A percentile compares a stretch with the other conserved stretches of the same genome.
Conservation (phyloP, 2,797 vertebrate genomes). For the Premnoplex brunnescens region DNA sequence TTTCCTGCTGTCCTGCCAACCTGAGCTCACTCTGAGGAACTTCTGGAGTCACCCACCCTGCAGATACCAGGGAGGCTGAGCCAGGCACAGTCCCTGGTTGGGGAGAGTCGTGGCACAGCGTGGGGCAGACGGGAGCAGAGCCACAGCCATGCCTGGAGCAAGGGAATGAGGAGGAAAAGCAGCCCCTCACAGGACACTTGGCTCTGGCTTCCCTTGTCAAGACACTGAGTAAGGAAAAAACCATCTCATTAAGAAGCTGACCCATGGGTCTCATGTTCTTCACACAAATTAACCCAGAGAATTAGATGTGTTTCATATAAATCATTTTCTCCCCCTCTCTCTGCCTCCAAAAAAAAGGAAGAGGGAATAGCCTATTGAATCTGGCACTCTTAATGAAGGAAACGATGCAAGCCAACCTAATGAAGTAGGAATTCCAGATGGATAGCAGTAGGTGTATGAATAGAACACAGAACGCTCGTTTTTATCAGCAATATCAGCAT, state of each 20-base stretch:
- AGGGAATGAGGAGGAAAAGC: background rate
- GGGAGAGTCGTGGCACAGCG: background rate
- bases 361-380: conserved; percentile 10
- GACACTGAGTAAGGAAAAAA: background rate
- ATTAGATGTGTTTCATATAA: background rate
- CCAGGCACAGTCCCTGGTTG: background rate
- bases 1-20: background rate
- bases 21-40: background rate
- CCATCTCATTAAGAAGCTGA: conserved; percentile 10
- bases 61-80: background rate
- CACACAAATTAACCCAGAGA: conserved; percentile 40
- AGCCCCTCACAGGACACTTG: background rate
- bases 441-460: background rate
- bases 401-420: background rate
- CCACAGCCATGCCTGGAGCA: background rate
- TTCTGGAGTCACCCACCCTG: background rate
- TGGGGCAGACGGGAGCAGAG: background rate
- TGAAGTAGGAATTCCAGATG: conserved; percentile 36
- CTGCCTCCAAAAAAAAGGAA: background rate
- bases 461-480: background rate
- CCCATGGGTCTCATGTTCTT: conserved; percentile 4
- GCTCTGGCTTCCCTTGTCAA: background rate
- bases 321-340: background rate
- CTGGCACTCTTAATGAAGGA: conserved; percentile 4
- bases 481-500: background rate